Base-by-base conservation (phyloP, 1,140 invertebrate species). In the Chymomyza costata region DNA sequence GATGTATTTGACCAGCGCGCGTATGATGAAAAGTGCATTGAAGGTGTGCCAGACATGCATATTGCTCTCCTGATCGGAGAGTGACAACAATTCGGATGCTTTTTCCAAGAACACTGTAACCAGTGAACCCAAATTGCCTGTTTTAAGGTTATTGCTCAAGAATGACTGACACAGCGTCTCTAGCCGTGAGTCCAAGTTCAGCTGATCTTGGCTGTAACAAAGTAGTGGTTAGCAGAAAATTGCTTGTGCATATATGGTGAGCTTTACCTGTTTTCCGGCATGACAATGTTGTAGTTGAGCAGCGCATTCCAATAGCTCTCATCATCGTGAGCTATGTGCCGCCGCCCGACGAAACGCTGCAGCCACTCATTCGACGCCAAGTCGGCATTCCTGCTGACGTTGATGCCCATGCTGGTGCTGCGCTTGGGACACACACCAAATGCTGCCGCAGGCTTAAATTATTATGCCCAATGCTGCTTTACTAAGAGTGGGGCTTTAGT, bases 301-400 rank as follows among this genome's bases (percentile, higher is more conserved):
- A 99, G 89, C 60, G 92, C 91, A 83, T 95, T 95, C 97, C 97
- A 99, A 85, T 96, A 98, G 7, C 93, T 91, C 87, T 97, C 94
- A 87, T 96, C 95, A 2, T 83, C 78, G 15, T 90, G 88, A n/a
- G 91, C 89, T 67, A 99, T 94, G 8, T 91, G 82, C 58, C 95
- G 91, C 37, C 90, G 90, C 0, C 93, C 91, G 56, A 93, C 92
- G 83, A 98, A 94, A 44, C 89, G 88, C 45, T 89, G 87, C 19
- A 98, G 86, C 74, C 93, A 91, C 62, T 93, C 91, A 88, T 98
- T 98, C 47, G 89, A 89, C 34, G 91, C 89, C 45, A 98, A 87
- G 74, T 97, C 94, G 47, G 90, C 91, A 69, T 94, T 91, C 70
- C 90, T 91, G 86, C 94, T 96, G 53, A 94, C 90, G 66, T 93